phyloP scores from a whole-genome alignment of 2,888 invertebrate species.

The Furcula furcula region DNA sequence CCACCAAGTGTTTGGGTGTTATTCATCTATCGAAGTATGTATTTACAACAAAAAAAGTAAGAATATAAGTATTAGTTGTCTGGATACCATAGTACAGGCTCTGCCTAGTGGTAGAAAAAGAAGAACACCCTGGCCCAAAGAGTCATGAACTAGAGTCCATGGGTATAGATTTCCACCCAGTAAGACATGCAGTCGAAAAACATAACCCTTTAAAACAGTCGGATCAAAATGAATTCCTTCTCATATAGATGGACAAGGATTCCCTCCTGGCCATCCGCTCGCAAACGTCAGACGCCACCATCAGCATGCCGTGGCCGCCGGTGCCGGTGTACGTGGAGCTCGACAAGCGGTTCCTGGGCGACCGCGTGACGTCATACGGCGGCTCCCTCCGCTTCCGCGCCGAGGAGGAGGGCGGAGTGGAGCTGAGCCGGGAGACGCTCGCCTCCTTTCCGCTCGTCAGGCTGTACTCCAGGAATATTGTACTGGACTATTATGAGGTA shows the following conservation, averaged over 20 bases:
- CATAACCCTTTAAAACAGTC: too few relatives aligned
- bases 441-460: conserved; percentile 90
- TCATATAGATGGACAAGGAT: conserved; percentile 65
- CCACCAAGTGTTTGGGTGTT: too few relatives aligned
- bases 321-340: conserved; percentile 91
- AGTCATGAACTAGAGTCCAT: too few relatives aligned
- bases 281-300: conserved; percentile 58
- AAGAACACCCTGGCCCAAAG: too few relatives aligned
- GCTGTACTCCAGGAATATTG: conserved; percentile 88
- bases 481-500: conserved; percentile 88
- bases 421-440: conserved; percentile 79
- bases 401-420: conserved; percentile 83
- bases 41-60: too few relatives aligned
- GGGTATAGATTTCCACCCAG: too few relatives aligned
- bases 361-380: conserved; percentile 94
- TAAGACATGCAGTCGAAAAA: too few relatives aligned
- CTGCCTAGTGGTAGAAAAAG: too few relatives aligned
- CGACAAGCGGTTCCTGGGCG: conserved; percentile 91
- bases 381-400: conserved; percentile 91
- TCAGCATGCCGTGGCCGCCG: conserved; percentile 72
- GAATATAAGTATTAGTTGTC: too few relatives aligned
- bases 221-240: too few relatives aligned
- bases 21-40: too few relatives aligned
- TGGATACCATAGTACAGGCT: too few relatives aligned
- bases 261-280: conserved; percentile 65